Evolutionary conservation across 2,888 invertebrate species (phyloP).

Genomic region (Plagodis dolabraria): DNA sequence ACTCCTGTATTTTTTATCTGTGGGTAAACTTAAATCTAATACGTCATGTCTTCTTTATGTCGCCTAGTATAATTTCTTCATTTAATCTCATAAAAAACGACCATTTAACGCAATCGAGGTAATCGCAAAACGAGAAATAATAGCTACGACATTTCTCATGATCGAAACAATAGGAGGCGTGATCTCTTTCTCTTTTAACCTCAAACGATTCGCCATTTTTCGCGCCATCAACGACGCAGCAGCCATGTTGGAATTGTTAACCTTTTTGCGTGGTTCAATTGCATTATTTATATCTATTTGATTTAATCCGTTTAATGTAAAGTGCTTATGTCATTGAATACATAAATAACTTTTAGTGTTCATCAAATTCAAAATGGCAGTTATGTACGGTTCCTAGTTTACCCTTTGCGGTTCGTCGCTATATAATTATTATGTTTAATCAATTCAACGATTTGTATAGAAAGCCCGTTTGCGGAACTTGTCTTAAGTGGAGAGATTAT

Average conservation of each 20-base stretch:
- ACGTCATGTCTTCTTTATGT: too few species aligned
- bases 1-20: too few species aligned
- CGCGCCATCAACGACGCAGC: constrained; percentile 10
- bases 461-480: too few species aligned
- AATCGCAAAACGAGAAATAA: constrained; percentile 24
- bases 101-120: constrained; percentile 16
- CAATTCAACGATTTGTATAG: too few species aligned
- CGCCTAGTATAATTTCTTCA: too few species aligned
- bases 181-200: constrained; percentile 78
- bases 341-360: too few species aligned
- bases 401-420: too few species aligned
- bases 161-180: constrained; percentile 59
- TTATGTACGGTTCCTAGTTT: too few species aligned
- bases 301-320: constrained; percentile 8
- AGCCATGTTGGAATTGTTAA: constrained; percentile 28
- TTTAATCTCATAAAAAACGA: constrained; percentile 4
- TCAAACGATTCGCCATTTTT: constrained; percentile 51
- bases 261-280: constrained; percentile 17
- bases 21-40: too few species aligned
- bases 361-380: too few species aligned
- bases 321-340: background rate
- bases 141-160: constrained; percentile 41
- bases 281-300: constrained; percentile 3
- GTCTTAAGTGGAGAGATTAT: too few species aligned
- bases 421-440: too few species aligned